Conservation (phyloP, 2,797 vertebrate genomes). For the Artibeus lituratus region DNA sequence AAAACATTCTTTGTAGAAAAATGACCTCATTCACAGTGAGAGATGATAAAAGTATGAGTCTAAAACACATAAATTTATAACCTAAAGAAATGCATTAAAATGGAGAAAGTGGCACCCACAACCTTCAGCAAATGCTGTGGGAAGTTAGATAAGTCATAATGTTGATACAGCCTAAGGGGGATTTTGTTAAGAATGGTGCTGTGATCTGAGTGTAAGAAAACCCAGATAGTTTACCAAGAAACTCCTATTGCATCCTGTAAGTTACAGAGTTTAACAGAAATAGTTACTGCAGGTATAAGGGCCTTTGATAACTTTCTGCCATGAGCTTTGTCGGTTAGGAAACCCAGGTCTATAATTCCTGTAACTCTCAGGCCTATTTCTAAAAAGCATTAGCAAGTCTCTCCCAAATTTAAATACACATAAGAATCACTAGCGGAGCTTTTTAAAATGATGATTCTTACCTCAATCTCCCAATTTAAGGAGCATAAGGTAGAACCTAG, state of each 20-base stretch:
- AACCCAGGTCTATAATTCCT: not conserved
- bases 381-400: not conserved
- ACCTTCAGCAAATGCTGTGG: not conserved
- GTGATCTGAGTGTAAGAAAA: not conserved
- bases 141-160: not conserved
- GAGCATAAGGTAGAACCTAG: not conserved
- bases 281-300: not conserved
- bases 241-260: not conserved
- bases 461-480: not conserved
- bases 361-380: not conserved
- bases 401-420: not conserved
- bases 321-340: not conserved
- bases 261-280: not conserved
- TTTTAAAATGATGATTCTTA: not conserved
- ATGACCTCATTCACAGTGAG: not conserved
- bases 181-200: constrained; percentile 18
- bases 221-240: not conserved
- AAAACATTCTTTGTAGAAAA: constrained; percentile 42
- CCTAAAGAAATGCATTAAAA: constrained; percentile 17
- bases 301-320: not conserved
- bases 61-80: not conserved
- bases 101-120: not conserved
- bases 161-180: not conserved
- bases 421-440: not conserved
- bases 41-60: not conserved